A percentile compares a stretch with the other conserved stretches of the same genome.
Conservation (phyloP, 2,113 vertebrate genomes). For the Bubo blakistoni region DNA sequence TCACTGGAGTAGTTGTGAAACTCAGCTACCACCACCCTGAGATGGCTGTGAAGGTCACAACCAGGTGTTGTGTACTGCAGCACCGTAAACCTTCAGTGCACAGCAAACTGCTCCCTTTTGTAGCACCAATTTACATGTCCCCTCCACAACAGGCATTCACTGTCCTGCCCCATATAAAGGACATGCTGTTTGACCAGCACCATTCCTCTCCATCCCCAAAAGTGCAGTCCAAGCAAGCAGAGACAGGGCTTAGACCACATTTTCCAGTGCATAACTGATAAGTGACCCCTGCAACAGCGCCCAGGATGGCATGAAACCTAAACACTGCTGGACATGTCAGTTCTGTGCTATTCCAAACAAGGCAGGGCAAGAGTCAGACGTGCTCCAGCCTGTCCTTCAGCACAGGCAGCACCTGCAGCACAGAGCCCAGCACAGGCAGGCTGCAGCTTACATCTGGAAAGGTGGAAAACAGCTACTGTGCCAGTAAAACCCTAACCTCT, state of each 20-base stretch:
- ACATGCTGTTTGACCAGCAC: background rate
- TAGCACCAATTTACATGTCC: rapidly evolving
- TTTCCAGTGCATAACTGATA: background rate
- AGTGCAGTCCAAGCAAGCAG: rapidly evolving
- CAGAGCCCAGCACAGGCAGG: background rate
- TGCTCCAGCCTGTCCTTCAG: background rate
- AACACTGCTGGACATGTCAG: background rate
- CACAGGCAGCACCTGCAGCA: background rate
- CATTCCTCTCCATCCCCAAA: background rate
- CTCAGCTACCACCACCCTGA: background rate
- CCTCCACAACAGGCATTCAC: background rate
- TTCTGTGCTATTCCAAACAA: background rate
- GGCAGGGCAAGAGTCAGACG: background rate
- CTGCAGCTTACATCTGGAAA: background rate
- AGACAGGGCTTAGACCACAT: background rate
- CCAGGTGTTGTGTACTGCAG: background rate
- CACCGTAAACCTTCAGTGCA: background rate
- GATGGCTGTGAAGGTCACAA: background rate
- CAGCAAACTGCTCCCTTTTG: background rate
- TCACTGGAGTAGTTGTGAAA: background rate
- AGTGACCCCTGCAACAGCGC: background rate
- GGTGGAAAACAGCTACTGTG: background rate
- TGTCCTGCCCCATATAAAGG: background rate
- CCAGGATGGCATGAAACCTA: background rate
- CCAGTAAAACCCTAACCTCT: background rate